These are phyloP conservation scores for Bos javanicus DNA, from an alignment of 2,113 vertebrate species.

Conservation along the genomic window DNA sequence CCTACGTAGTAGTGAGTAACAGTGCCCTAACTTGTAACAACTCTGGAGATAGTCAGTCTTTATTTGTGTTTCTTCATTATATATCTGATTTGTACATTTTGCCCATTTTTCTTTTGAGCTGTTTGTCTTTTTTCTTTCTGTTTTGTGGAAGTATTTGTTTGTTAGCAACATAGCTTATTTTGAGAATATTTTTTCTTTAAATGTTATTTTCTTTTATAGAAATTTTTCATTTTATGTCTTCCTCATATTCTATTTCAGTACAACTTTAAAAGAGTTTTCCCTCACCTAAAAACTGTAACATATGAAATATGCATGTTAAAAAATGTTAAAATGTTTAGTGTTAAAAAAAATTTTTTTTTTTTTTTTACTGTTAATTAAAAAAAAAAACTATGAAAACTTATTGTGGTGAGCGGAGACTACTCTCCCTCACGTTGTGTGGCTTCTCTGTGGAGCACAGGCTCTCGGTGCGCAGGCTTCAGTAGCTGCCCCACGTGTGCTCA, in stretches of 20 bases:
- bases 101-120: not conserved
- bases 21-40: not conserved
- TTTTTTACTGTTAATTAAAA: too few relatives aligned
- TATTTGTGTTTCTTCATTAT: not conserved
- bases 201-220: constrained; percentile 15
- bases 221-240: not conserved
- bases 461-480: not conserved
- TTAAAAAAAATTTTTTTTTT: too few relatives aligned
- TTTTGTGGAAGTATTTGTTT: not conserved
- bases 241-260: not conserved
- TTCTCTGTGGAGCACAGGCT: not conserved
- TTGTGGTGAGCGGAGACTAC: fast-evolving
- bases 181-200: constrained; percentile 31
- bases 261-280: constrained; percentile 27
- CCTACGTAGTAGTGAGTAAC: not conserved
- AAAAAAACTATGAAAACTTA: not conserved
- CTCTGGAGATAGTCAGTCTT: not conserved
- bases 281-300: not conserved
- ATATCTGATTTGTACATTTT: constrained; percentile 12
- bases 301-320: not conserved
- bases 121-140: not conserved
- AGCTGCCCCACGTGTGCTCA: not conserved
- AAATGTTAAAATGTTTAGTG: too few relatives aligned
- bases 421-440: not conserved
- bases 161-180: constrained; percentile 19